phyloP scores from a whole-genome alignment of 64 coral and sea anemone genomes.

The Stichodactyla helianthus region DNA sequence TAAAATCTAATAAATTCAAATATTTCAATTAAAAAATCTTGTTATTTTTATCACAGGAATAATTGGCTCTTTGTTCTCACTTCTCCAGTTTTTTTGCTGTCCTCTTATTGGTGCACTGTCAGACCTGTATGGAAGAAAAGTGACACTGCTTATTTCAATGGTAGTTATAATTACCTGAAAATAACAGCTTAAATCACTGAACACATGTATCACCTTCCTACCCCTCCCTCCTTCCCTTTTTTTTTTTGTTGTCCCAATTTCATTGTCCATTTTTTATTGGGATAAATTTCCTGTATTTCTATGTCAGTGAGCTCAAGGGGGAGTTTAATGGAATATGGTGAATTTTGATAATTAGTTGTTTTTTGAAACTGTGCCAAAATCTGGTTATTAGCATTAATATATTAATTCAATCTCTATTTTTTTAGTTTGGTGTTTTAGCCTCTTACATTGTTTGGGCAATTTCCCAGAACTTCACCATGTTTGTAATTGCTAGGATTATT shows the following conservation, averaged over 20 bases:
- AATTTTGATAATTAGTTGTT: neutral
- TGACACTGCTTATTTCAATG: slow-evolving; percentile 67
- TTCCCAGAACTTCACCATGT: slow-evolving; percentile 91
- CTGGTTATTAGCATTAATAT: neutral
- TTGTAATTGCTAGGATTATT: slow-evolving; percentile 88
- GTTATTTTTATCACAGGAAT: slow-evolving; percentile 47
- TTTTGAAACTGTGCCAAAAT: neutral
- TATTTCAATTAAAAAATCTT: too few relatives aligned
- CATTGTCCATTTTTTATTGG: too few relatives aligned
- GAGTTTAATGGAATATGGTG: too few relatives aligned
- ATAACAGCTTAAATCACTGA: too few relatives aligned
- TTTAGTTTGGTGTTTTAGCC: slow-evolving; percentile 76
- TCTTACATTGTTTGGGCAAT: slow-evolving; percentile 82
- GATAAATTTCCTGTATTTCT: too few relatives aligned
- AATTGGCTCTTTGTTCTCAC: slow-evolving; percentile 83
- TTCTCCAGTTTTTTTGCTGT: slow-evolving; percentile 83
- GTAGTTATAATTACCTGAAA: neutral
- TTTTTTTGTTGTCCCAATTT: too few relatives aligned
- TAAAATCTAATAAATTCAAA: too few relatives aligned
- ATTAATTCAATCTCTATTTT: neutral
- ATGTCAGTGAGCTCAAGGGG: too few relatives aligned
- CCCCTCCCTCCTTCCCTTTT: too few relatives aligned
- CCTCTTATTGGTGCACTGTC: slow-evolving; percentile 80
- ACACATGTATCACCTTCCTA: too few relatives aligned
- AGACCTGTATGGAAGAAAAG: slow-evolving; percentile 72